Conservation (phyloP, 2,888 invertebrate genomes). For the Arrhopalites spinosus region DNA sequence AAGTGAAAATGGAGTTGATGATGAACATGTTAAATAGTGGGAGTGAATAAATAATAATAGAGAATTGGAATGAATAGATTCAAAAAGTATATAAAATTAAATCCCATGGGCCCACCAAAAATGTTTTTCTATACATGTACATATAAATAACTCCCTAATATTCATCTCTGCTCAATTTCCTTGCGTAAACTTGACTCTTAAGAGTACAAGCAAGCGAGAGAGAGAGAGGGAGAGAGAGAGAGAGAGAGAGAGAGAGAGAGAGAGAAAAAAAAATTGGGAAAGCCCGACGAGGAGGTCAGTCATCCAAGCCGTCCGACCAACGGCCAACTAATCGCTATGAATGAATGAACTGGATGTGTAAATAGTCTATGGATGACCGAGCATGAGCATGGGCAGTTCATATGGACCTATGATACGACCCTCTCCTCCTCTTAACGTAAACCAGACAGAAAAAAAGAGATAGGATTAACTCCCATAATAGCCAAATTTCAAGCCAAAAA, state of each 20-base stretch:
- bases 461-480: neutral
- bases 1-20: no score
- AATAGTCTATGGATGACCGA: slow-evolving; percentile 39
- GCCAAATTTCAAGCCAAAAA: neutral
- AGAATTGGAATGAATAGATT: no score
- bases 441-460: neutral
- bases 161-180: no score
- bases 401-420: neutral
- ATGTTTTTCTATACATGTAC: no score
- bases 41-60: no score
- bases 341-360: slow-evolving; percentile 35
- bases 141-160: no score
- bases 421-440: neutral
- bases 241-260: neutral
- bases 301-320: slow-evolving; percentile 24
- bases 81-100: no score
- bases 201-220: neutral
- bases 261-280: neutral
- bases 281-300: slow-evolving; percentile 26
- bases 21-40: no score
- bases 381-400: slow-evolving; percentile 47
- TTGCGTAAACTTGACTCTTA: no score
- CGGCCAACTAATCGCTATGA: slow-evolving; percentile 33
- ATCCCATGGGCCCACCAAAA: no score
- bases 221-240: neutral